phyloP scores from a whole-genome alignment of 2,797 vertebrate species.

The Sternotherus odoratus region DNA sequence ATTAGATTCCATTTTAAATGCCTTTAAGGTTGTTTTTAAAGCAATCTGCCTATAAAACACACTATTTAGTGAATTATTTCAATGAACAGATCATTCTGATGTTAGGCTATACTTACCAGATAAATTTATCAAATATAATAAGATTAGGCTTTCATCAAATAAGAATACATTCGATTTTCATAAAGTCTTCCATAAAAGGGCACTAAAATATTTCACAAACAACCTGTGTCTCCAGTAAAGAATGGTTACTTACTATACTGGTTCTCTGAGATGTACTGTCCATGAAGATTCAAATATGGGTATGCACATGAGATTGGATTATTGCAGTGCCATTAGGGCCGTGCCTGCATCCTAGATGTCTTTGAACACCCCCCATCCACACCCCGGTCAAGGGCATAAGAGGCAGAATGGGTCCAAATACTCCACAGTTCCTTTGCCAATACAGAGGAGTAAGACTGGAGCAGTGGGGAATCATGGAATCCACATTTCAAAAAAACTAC shows the following conservation, averaged over 20 bases:
- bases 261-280: background rate
- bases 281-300: background rate
- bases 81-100: background rate
- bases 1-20: background rate
- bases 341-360: background rate
- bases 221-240: accelerated
- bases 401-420: background rate
- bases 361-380: background rate
- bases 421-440: background rate
- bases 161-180: background rate
- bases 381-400: accelerated
- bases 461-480: background rate
- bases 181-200: background rate
- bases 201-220: background rate
- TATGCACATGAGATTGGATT: background rate
- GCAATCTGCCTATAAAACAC: background rate
- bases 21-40: background rate
- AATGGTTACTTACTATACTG: background rate
- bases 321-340: background rate
- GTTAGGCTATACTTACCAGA: background rate
- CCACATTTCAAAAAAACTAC: background rate
- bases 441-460: background rate
- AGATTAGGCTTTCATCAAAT: background rate
- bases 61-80: background rate
- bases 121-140: background rate